A percentile compares a stretch with the other conserved stretches of the same genome.
These are phyloP conservation scores for Malurus alboscapulatus DNA, from an alignment of 2,113 vertebrate species.

Conservation along the genomic window DNA sequence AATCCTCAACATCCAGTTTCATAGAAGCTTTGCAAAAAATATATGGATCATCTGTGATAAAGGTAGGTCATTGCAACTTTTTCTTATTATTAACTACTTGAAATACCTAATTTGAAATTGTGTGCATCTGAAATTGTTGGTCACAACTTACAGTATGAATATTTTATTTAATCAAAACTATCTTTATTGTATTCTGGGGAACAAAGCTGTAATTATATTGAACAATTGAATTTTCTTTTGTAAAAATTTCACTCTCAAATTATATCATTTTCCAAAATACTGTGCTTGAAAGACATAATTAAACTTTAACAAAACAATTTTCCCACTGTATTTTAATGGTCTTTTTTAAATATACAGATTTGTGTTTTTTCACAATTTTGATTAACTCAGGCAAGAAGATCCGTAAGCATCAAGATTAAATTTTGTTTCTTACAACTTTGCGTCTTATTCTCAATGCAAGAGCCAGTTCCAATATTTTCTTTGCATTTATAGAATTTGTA, in stretches of 20 bases:
- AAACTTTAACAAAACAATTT: not conserved
- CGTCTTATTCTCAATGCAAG: not conserved
- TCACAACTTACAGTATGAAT: not conserved
- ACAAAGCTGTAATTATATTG: not conserved
- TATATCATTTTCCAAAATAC: not conserved
- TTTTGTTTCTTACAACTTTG: not conserved
- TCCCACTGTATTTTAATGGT: not conserved
- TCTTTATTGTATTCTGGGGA: not conserved
- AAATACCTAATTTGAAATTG: not conserved
- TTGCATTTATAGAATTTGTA: not conserved
- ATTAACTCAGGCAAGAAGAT: not conserved
- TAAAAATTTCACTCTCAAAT: not conserved
- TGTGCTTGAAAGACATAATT: not conserved
- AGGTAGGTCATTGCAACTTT: constrained; percentile 48
- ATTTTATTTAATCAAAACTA: not conserved
- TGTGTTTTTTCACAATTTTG: not conserved
- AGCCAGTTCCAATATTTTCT: not conserved
- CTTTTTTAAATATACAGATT: not conserved
- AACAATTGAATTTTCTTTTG: not conserved
- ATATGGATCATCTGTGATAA: constrained; percentile 10
- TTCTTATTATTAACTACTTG: not conserved
- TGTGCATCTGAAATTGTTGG: not conserved
- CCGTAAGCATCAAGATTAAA: not conserved
- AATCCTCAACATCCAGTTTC: constrained; percentile 38
- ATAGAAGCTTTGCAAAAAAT: constrained; percentile 53